Evolutionary conservation across 2,888 invertebrate genomes (phyloP), one percentile per base, ranked within the genome.

Genomic region (Cinara cedri): DNA sequence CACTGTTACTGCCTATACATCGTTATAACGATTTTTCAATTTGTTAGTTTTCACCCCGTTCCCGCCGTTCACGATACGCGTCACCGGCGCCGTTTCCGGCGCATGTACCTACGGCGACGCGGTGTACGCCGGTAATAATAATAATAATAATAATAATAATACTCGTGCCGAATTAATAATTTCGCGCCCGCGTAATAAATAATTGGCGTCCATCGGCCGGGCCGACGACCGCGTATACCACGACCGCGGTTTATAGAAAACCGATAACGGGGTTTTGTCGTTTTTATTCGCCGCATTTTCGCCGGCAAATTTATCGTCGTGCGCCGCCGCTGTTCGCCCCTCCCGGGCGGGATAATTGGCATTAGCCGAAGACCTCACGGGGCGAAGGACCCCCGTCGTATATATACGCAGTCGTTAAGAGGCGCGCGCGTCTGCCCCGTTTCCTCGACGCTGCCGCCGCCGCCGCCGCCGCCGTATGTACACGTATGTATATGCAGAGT

Each of bases 311-410:
- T 76, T 46, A 68, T 76, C 14, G 44, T 66, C 24, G 10, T 44
- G 21, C 8, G 9, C 16, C n/a, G 19, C 16, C 42, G 46, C 8
- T 2, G 21, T n/a, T 8, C 8, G 26, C 13, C 49, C 49, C 19
- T 6, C 14, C 46, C 55, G 57, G 16, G 57, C 21, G 46, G 46
- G 46, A 66, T 76, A 76, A 76, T 76, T 76, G 76, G 66, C 76
- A 68, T 76, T 76, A 68, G 63, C 46, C 34, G 76, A 49, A 76
- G 66, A 76, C 57, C 46, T 76, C 68, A 54, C 54, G 75, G 46
- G 63, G 75, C 44, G 65, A n/a, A 21, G 26, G 24, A 14, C 46
- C n/a, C 42, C 55, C 11, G 8, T 10, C 24, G 24, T 26, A 34
- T 49, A 44, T 21, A 24, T n/a, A n/a, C n/a, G n/a, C n/a, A n/a